A percentile compares a stretch with the other conserved stretches of the same genome.
These are phyloP conservation scores for Tringa solitaria DNA, from an alignment of 2,113 vertebrate species.

Conservation along the genomic window DNA sequence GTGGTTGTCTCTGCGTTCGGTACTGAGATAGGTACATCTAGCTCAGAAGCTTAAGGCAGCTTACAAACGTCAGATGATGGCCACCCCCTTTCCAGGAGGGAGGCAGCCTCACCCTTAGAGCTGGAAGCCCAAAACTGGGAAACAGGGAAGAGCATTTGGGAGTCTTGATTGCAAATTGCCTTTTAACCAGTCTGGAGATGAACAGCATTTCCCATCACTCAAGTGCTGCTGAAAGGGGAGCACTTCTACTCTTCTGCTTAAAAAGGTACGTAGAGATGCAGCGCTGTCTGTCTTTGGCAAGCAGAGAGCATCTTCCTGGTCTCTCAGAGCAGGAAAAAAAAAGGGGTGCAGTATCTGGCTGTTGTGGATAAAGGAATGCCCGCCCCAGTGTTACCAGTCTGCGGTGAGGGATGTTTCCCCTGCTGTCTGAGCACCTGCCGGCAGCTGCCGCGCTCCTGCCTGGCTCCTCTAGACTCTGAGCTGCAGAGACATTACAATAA, in stretches of 20 bases:
- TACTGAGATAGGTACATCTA: background rate
- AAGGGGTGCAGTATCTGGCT: background rate
- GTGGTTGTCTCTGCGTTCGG: background rate
- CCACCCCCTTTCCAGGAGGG: background rate
- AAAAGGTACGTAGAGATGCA: background rate
- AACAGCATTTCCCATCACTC: background rate
- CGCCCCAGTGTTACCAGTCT: background rate
- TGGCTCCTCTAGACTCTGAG: background rate
- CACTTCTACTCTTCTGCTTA: fast-evolving
- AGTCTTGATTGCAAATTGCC: background rate
- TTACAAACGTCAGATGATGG: background rate
- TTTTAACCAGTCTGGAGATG: background rate
- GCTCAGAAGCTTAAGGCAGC: background rate
- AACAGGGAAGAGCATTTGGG: background rate
- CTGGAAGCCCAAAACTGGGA: background rate
- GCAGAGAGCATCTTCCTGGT: background rate
- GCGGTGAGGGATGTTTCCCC: background rate
- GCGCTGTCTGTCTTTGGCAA: background rate
- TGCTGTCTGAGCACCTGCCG: slow-evolving; percentile 16
- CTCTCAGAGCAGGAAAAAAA: background rate
- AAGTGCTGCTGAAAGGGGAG: background rate
- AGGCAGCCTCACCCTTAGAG: background rate
- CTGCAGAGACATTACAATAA: slow-evolving; percentile 45
- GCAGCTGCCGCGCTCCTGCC: background rate
- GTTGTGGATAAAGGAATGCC: background rate